These are phyloP conservation scores for Microdon myrmicae DNA, from an alignment of 2,888 invertebrate genomes.

Conservation along the genomic window DNA sequence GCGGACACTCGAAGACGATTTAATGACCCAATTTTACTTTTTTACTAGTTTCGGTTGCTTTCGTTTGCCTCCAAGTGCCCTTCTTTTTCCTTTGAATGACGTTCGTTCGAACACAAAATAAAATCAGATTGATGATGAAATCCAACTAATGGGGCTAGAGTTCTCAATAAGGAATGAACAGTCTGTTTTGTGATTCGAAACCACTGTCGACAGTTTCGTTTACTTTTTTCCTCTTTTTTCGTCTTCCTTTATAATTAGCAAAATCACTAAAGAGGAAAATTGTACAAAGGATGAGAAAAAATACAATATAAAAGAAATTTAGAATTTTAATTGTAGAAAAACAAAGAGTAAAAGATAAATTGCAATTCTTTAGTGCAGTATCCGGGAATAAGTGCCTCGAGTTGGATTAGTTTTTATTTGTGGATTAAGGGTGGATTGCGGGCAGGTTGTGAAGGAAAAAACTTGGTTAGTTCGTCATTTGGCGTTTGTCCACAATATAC, in stretches of 20 bases:
- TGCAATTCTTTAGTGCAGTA: too few species aligned
- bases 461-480: too few species aligned
- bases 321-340: too few species aligned
- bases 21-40: constrained; percentile 32
- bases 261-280: not conserved
- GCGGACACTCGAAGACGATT: not conserved
- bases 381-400: too few species aligned
- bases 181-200: not conserved
- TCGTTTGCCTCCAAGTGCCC: not conserved
- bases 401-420: too few species aligned
- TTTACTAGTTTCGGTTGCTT: constrained; percentile 4
- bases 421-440: too few species aligned
- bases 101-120: not conserved
- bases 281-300: too few species aligned
- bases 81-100: not conserved
- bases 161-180: constrained; percentile 8
- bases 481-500: too few species aligned
- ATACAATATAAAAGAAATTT: too few species aligned
- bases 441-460: too few species aligned
- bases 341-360: too few species aligned
- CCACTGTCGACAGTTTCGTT: not conserved
- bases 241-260: constrained; percentile 3
- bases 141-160: constrained; percentile 3
- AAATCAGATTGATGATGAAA: constrained; percentile 13
- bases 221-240: not conserved